Evolutionary conservation across 35 echinoderm and acorn worm species (phyloP), one percentile per base, ranked within the genome.

Genomic region (Stichopus chloronotus): DNA sequence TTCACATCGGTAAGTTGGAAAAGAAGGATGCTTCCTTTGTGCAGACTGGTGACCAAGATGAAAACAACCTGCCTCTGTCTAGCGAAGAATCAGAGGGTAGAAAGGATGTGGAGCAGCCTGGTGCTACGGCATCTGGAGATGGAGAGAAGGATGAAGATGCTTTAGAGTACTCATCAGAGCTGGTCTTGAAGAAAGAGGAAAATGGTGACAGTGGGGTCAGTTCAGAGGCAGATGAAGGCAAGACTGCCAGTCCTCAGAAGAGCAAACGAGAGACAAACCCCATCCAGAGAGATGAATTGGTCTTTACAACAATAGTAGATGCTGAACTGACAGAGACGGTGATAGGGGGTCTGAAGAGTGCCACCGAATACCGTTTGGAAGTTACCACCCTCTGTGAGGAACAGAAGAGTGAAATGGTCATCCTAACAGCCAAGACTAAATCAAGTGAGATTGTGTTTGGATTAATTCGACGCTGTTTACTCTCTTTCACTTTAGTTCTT

Each of bases 381-480:
- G 79, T 91, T 6, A 52, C 74, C 0, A 20, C 53, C 6, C 90
- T 91, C n/a, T 78, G 90, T 79, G 93, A 94, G 56, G 93, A 86
- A 59, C 25, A 55, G 55, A 84, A 94, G 78, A 92, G 90, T 81
- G 78, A 96, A 3, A 85, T 63, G 63, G 91, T 86, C 58, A 63
- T 56, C 25, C 16, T 92, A 69, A 83, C 94, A 72, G 85, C 58
- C 24, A 91, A 91, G 76, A 91, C 90, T 25, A 53, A 72, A 82
- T 59, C 89, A 92, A 96, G 95, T 96, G 87, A 89, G 87, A 89
- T 63, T 85, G 5, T 58, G 20, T 85, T 85, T 85, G 82, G 82
- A 84, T 53, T 85, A 58, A 58, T 52, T 63, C 59, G 24, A 10
- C 52, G 8, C 9, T 56, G 30, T 61, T 72, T 22, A 43, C 87